Evolutionary conservation across 1,140 invertebrate species (phyloP).

Genomic region (Bursaphelenchus mucronatus): DNA sequence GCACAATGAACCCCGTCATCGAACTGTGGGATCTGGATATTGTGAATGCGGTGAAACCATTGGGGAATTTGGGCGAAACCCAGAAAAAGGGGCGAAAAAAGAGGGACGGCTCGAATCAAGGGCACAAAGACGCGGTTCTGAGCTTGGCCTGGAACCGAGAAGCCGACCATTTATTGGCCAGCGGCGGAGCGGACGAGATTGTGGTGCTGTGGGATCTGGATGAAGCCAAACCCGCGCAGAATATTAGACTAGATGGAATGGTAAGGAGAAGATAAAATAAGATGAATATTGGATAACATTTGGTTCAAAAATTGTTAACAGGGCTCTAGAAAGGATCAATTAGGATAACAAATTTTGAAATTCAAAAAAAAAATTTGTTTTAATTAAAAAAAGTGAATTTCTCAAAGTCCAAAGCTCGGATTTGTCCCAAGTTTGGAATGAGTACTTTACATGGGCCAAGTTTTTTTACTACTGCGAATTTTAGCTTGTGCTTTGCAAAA

Average conservation of each 20-base stretch:
- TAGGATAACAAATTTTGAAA: slow-evolving; percentile 6
- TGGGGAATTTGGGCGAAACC: slow-evolving; percentile 70
- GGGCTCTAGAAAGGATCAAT: neutral
- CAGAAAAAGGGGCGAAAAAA: slow-evolving; percentile 41
- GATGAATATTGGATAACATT: too few relatives aligned
- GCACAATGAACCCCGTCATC: slow-evolving; percentile 82
- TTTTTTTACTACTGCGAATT: too few relatives aligned
- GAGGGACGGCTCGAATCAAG: slow-evolving; percentile 60
- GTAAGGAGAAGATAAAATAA: slow-evolving; percentile 38
- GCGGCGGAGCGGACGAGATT: slow-evolving; percentile 71
- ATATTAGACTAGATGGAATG: slow-evolving; percentile 72
- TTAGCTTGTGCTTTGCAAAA: too few relatives aligned
- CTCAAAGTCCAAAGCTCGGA: too few relatives aligned
- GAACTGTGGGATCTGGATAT: slow-evolving; percentile 91
- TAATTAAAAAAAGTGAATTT: too few relatives aligned
- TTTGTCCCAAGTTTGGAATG: too few relatives aligned
- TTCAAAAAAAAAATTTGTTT: too few relatives aligned
- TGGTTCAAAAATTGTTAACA: too few relatives aligned
- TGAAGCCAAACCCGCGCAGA: slow-evolving; percentile 70
- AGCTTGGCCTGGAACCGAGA: slow-evolving; percentile 83
- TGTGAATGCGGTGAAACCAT: slow-evolving; percentile 80
- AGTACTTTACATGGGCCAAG: too few relatives aligned
- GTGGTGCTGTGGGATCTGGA: slow-evolving; percentile 89
- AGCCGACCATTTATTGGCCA: slow-evolving; percentile 63
- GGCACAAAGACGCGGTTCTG: slow-evolving; percentile 84